phyloP scores from a whole-genome alignment of 2,113 vertebrate genomes.

The Grantiella picta region DNA sequence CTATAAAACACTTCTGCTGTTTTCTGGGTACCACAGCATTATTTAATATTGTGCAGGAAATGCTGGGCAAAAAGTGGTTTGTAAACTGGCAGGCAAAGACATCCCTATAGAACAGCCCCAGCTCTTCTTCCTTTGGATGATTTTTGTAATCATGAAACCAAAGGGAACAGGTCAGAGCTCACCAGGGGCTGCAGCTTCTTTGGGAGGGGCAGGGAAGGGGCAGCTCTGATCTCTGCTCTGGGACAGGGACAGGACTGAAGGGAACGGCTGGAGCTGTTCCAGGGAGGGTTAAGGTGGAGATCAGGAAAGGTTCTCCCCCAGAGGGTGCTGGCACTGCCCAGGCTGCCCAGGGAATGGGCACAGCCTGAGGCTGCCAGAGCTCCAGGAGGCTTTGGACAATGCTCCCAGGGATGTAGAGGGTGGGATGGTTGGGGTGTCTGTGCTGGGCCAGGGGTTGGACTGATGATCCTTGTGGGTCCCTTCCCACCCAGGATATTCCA shows the following conservation, averaged over 20 bases:
- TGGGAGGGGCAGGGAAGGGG: neutral
- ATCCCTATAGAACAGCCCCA: neutral
- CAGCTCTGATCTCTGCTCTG: neutral
- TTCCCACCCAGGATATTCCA: neutral
- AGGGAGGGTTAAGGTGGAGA: fast-evolving
- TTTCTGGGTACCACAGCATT: neutral
- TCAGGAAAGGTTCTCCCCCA: neutral
- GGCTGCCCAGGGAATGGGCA: neutral
- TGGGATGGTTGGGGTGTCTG: neutral
- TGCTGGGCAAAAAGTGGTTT: neutral
- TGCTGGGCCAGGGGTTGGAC: fast-evolving
- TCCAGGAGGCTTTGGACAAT: fast-evolving
- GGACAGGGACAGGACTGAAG: neutral
- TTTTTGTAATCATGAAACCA: neutral
- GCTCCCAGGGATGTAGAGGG: neutral
- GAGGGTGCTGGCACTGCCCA: neutral
- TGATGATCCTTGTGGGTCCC: fast-evolving
- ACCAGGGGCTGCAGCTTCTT: neutral
- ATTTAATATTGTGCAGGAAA: neutral
- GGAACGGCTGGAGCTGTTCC: neutral
- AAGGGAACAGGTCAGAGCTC: neutral
- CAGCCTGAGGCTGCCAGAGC: neutral
- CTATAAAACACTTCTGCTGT: neutral
- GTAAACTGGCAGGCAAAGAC: neutral
- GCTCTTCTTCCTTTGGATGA: neutral